These are phyloP conservation scores for Brienomyrus longianalis DNA, from an alignment of 2,113 vertebrate genomes.

Conservation along the genomic window DNA sequence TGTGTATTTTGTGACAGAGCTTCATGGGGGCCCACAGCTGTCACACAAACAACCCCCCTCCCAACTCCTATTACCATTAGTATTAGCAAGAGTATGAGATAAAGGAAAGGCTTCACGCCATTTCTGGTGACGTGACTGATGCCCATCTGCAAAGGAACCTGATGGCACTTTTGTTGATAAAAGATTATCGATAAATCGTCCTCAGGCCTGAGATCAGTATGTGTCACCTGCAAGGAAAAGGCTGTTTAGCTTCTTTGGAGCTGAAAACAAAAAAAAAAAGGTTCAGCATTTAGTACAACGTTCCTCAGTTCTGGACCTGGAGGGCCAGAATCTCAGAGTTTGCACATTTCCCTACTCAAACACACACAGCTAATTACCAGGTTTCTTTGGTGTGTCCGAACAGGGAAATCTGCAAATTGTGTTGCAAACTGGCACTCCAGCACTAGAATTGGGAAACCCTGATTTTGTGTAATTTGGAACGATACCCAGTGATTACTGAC, in stretches of 20 bases:
- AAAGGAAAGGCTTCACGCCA: background rate
- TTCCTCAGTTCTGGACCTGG: background rate
- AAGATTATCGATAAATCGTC: background rate
- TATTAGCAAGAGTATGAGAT: conserved; percentile 26
- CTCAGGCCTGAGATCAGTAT: background rate
- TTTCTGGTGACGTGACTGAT: background rate
- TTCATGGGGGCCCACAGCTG: conserved; percentile 44
- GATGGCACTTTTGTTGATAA: background rate
- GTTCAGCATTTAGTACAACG: background rate
- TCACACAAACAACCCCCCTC: conserved; percentile 40
- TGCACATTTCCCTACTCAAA: background rate
- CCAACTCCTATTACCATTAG: conserved; percentile 33
- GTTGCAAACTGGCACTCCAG: background rate
- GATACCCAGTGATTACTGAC: background rate
- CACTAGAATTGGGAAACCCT: background rate
- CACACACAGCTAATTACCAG: background rate
- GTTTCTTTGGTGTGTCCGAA: background rate
- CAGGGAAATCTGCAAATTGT: background rate
- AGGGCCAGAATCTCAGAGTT: background rate
- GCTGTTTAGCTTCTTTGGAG: background rate
- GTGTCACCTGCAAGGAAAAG: background rate
- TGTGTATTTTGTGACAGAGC: conserved; percentile 54
- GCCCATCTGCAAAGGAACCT: background rate
- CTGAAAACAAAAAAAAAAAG: background rate
- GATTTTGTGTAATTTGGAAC: background rate